Evolutionary conservation across 2,888 invertebrate species (phyloP).

Genomic region (Limnephilus rhombicus): DNA sequence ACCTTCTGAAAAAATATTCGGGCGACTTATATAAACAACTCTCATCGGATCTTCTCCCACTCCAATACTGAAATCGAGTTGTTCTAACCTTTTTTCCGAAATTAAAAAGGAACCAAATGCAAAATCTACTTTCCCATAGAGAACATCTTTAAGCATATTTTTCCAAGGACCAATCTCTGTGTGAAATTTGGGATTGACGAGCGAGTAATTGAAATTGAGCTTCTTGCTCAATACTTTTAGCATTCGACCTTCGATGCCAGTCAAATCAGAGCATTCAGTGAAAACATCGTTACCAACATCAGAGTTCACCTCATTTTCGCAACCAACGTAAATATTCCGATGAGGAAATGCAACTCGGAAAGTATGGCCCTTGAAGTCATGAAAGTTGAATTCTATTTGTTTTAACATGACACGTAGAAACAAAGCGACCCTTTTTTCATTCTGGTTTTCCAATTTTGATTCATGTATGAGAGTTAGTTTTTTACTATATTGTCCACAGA

Average conservation of each 20-base stretch:
- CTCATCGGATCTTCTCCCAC: slow-evolving; percentile 60
- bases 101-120: slow-evolving; percentile 59
- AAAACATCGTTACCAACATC: neutral
- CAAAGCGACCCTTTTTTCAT: neutral
- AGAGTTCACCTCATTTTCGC: neutral
- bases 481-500: slow-evolving; percentile 51
- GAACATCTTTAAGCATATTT: slow-evolving; percentile 57
- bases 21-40: slow-evolving; percentile 52
- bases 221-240: slow-evolving; percentile 48
- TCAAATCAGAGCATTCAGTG: slow-evolving; percentile 10
- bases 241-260: slow-evolving; percentile 53
- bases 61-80: slow-evolving; percentile 44
- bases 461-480: slow-evolving; percentile 47
- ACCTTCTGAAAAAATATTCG: slow-evolving; percentile 55
- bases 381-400: slow-evolving; percentile 11
- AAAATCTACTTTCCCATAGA: slow-evolving; percentile 54
- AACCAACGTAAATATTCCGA: neutral
- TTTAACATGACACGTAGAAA: slow-evolving; percentile 16
- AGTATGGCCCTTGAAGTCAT: slow-evolving; percentile 51
- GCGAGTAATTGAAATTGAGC: slow-evolving; percentile 55
- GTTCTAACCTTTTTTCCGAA: slow-evolving; percentile 52
- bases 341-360: slow-evolving; percentile 50
- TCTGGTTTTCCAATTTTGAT: neutral
- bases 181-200: slow-evolving; percentile 48
- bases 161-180: slow-evolving; percentile 44